phyloP scores from a whole-genome alignment of 2,113 vertebrate genomes.

The Austrofundulus limnaeus region DNA sequence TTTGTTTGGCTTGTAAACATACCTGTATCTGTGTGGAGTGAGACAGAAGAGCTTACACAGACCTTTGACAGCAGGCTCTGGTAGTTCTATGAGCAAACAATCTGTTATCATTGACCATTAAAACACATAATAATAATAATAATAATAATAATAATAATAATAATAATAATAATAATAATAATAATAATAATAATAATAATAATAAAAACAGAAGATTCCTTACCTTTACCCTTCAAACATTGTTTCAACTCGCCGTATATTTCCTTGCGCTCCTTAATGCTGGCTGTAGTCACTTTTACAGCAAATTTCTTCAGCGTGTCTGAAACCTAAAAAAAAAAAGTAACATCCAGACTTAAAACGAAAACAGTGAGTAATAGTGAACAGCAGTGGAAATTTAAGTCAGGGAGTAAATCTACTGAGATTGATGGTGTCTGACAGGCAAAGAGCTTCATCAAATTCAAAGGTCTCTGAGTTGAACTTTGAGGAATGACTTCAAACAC shows the following conservation, averaged over 20 bases:
- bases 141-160: no score
- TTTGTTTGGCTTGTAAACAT: slow-evolving; percentile 28
- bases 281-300: slow-evolving; percentile 91
- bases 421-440: no score
- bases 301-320: slow-evolving; percentile 96
- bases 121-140: no score
- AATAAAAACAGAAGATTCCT: slow-evolving; percentile 5
- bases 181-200: no score
- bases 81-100: slow-evolving; percentile 68
- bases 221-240: slow-evolving; percentile 91
- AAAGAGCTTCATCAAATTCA: no score
- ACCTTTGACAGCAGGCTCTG: slow-evolving; percentile 91
- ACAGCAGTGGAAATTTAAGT: no score
- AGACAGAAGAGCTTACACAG: slow-evolving; percentile 96
- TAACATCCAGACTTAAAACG: not conserved
- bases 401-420: no score
- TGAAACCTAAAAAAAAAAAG: slow-evolving; percentile 79
- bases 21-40: slow-evolving; percentile 95
- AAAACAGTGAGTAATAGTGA: not conserved
- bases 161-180: no score
- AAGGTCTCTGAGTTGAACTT: no score
- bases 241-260: slow-evolving; percentile 87
- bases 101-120: not conserved
- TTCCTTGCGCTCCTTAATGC: slow-evolving; percentile 90
- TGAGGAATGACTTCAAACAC: no score